Evolutionary conservation across 2,888 invertebrate genomes (phyloP), one percentile per base, ranked within the genome.

Genomic region (Azorinus chamasolen): DNA sequence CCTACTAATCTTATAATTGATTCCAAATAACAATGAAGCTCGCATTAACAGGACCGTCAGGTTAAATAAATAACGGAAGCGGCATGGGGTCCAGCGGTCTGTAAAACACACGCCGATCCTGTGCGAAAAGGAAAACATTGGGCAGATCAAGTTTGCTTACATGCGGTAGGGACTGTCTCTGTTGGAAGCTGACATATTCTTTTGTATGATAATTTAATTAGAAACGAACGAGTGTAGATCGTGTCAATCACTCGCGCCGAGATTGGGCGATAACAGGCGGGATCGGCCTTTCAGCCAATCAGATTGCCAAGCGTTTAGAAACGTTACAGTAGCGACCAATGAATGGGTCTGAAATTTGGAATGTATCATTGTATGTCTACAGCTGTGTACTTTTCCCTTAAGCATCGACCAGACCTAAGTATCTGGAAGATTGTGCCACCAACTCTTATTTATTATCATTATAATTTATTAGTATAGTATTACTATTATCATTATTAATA

Each of bases 1-100:
- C 61, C 65, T 57, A 70, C 54, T 70, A 76, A 76, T 76, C 76
- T 43, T 55, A 27, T 76, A 70, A 76, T 70, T 76, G 76, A 59
- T 76, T 59, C 62, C 76, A 70, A 76, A 51, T 65, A 50, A 45
- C 46, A 59, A 57, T 41, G 51, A 24, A 27, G 61, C 70, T 70
- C 76, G 53, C 45, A 39, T 55, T 51, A 55, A 32, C 46, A 41
- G 22, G 37, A 58, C 70, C 66, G 32, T 45, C 53, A 61, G 76
- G 76, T 76, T 66, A 76, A 70, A 76, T 65, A 76, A 76, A 76
- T 70, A 76, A 37, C 18, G 14, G 20, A 59, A 25, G 51, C 18
- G 32, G 55, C 59, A 55, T 65, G 65, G 65, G 61, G 65, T 55
- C 57, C 48, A 50, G 12, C 2, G 54, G 46, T 46, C 32, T 27